Percentiles rank a stretch among this genome's conserved stretches.
phyloP scores from a whole-genome alignment of 2,113 vertebrate species.

The Colossoma macropomum region DNA sequence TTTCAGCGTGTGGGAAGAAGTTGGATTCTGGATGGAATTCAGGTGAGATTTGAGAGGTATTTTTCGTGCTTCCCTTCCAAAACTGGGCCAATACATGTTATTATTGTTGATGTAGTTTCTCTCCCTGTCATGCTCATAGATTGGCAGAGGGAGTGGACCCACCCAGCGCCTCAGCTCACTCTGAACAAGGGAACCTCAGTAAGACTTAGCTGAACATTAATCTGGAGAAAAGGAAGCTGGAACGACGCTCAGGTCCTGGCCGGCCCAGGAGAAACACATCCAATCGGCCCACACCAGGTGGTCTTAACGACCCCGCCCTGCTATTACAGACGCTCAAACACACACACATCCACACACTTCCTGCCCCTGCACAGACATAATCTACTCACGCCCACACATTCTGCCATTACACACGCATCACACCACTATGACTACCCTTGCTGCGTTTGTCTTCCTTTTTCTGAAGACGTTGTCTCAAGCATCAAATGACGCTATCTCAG shows the following conservation, averaged over 20 bases:
- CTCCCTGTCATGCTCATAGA: conserved; percentile 43
- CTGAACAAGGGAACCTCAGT: conserved; percentile 40
- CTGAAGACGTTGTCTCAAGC: background rate
- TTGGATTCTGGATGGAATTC: background rate
- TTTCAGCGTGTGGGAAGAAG: background rate
- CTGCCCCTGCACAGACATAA: background rate
- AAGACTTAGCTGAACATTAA: conserved; percentile 44
- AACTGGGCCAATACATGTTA: conserved; percentile 25
- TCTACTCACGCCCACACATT: background rate
- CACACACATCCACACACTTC: background rate
- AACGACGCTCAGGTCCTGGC: conserved; percentile 37
- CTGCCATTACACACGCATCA: background rate
- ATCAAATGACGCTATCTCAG: background rate
- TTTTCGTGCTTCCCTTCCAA: conserved; percentile 13
- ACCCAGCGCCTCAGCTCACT: conserved; percentile 18
- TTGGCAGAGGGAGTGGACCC: conserved; percentile 39
- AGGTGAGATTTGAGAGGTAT: background rate
- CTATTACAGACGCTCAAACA: conserved; percentile 24
- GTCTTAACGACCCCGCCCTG: conserved; percentile 24
- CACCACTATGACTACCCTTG: background rate
- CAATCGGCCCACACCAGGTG: conserved; percentile 40
- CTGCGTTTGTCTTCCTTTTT: background rate
- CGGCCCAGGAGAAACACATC: conserved; percentile 21
- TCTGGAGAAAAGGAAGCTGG: conserved; percentile 44
- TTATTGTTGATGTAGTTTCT: conserved; percentile 35